These are phyloP conservation scores for Pseudonaja textilis DNA, from an alignment of 2,113 vertebrate species.

Conservation along the genomic window DNA sequence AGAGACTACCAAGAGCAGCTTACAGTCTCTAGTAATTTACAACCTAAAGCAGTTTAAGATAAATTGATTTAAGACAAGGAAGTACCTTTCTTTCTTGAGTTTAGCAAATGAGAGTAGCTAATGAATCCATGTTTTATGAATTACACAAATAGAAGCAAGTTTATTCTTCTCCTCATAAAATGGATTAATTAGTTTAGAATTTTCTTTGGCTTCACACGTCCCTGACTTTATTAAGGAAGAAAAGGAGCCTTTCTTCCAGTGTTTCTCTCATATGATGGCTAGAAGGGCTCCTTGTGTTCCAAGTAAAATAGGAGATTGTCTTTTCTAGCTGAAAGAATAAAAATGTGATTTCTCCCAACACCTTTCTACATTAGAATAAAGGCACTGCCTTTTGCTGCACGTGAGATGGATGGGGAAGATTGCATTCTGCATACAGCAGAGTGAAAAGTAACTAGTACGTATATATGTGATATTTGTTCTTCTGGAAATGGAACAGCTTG, in stretches of 20 bases:
- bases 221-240: background rate
- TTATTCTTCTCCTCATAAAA: background rate
- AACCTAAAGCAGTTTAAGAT: background rate
- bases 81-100: background rate
- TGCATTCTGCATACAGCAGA: background rate
- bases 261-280: background rate
- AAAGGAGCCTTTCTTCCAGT: background rate
- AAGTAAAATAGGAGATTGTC: background rate
- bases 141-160: background rate
- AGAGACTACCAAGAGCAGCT: background rate
- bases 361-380: background rate
- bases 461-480: background rate
- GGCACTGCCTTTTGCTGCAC: background rate
- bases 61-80: background rate
- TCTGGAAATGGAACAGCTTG: background rate
- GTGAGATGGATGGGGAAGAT: background rate
- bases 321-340: background rate
- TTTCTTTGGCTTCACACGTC: background rate
- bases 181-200: background rate
- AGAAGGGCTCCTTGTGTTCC: background rate
- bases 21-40: background rate
- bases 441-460: background rate
- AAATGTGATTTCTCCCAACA: background rate
- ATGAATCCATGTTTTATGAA: background rate
- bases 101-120: background rate